These are phyloP conservation scores for Brachylomia viminalis DNA, from an alignment of 2,888 invertebrate genomes.

Conservation along the genomic window DNA sequence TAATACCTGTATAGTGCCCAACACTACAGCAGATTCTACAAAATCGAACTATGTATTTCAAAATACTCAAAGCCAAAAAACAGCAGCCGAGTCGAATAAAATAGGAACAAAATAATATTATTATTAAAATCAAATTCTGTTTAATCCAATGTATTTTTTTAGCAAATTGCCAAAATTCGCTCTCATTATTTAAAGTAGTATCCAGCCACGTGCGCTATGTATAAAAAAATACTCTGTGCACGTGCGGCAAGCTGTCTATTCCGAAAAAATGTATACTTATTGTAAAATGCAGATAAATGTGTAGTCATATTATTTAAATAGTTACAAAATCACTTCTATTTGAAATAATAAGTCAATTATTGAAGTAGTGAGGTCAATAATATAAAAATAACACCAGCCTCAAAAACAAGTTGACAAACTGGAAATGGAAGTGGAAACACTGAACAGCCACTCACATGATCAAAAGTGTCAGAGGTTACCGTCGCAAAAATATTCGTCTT, in stretches of 20 bases:
- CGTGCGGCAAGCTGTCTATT: too few relatives aligned
- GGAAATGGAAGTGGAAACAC: neutral
- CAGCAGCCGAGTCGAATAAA: neutral
- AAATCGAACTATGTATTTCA: conserved; percentile 22
- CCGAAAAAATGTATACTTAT: neutral
- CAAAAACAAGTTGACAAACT: conserved; percentile 4
- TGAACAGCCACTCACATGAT: neutral
- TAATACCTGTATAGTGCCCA: too few relatives aligned
- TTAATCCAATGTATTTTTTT: neutral
- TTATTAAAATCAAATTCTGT: neutral
- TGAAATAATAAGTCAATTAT: neutral
- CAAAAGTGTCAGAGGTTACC: neutral
- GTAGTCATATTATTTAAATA: neutral
- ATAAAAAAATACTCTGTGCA: too few relatives aligned
- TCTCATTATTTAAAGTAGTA: neutral
- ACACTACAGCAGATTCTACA: conserved; percentile 4
- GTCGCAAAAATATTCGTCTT: neutral
- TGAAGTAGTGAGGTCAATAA: neutral
- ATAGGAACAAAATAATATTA: neutral
- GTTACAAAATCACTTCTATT: neutral
- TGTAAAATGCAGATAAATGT: conserved; percentile 11
- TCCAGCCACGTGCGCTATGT: too few relatives aligned
- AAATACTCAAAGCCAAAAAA: conserved; percentile 7
- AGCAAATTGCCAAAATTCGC: neutral
- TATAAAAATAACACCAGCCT: neutral